Evolutionary conservation across 2,888 invertebrate genomes (phyloP).

Genomic region (Parapristionchus giblindavisi): DNA sequence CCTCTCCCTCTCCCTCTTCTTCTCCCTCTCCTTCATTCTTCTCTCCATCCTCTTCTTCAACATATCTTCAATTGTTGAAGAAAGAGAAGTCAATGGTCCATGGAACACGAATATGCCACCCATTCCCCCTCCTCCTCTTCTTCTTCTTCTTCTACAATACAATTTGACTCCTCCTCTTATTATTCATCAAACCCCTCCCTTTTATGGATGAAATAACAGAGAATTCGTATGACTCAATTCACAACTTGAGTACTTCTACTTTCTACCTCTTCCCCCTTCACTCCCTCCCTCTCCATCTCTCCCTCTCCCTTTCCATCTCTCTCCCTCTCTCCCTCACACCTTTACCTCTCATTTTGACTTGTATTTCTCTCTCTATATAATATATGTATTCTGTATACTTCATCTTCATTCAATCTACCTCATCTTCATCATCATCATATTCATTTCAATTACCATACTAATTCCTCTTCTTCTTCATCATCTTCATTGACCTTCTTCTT

Average conservation of each 20-base stretch:
- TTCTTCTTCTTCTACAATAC: slow-evolving; percentile 4
- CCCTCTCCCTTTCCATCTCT: not conserved
- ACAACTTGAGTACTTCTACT: no score
- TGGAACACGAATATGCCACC: slow-evolving; percentile 18
- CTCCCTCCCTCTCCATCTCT: not conserved
- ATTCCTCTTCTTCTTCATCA: not conserved
- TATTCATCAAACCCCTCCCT: no score
- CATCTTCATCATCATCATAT: no score
- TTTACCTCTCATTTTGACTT: no score
- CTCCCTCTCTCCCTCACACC: slow-evolving; percentile 6
- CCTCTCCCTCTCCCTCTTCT: not conserved
- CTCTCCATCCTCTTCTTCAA: slow-evolving; percentile 2
- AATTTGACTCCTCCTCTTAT: slow-evolving; percentile 20
- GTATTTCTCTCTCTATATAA: no score
- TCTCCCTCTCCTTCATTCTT: not conserved
- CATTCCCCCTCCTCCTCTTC: slow-evolving; percentile 13
- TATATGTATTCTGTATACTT: no score
- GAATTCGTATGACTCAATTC: no score
- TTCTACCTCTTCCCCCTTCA: no score
- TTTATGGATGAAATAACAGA: no score
- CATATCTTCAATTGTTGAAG: not conserved
- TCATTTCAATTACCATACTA: slow-evolving; percentile 33
- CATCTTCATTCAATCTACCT: no score
- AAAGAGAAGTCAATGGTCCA: slow-evolving; percentile 24
- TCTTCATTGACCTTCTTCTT: not conserved